phyloP scores from a whole-genome alignment of 2,888 invertebrate genomes.

The Troides oblongomaculatus region DNA sequence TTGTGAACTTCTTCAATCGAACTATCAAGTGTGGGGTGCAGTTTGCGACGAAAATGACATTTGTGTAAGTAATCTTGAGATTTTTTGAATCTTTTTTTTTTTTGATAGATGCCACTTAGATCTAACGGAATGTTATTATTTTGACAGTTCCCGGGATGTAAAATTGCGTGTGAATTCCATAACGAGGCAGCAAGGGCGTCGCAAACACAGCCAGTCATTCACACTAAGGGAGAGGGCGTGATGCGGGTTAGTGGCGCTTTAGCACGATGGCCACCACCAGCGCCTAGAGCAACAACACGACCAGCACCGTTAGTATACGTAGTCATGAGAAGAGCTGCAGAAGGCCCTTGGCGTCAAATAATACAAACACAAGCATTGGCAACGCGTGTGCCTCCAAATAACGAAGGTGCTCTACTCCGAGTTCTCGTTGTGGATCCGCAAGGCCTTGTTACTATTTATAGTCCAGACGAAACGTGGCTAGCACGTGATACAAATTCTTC shows the following conservation, averaged over 20 bases:
- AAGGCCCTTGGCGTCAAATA: constrained; percentile 83
- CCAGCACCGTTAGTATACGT: constrained; percentile 84
- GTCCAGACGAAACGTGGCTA: constrained; percentile 82
- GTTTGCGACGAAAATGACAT: constrained; percentile 86
- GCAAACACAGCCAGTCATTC: constrained; percentile 85
- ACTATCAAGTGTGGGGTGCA: constrained; percentile 86
- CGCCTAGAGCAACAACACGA: constrained; percentile 78
- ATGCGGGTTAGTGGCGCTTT: constrained; percentile 82
- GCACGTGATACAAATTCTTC: constrained; percentile 78
- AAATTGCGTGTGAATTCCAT: constrained; percentile 85
- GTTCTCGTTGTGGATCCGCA: constrained; percentile 86
- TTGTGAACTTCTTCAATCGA: constrained; percentile 85
- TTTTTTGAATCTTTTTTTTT: background rate
- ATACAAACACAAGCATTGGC: constrained; percentile 83
- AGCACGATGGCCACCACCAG: constrained; percentile 83
- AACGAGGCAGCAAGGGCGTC: constrained; percentile 81
- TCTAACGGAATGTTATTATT: constrained; percentile 34
- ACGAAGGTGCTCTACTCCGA: constrained; percentile 82
- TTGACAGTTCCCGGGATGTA: constrained; percentile 85
- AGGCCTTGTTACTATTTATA: constrained; percentile 85
- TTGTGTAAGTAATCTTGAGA: constrained; percentile 81
- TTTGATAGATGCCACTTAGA: background rate
- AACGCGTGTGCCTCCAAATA: constrained; percentile 82
- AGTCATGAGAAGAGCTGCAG: constrained; percentile 83
- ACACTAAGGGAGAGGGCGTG: constrained; percentile 85